phyloP scores from a whole-genome alignment of 2,113 vertebrate genomes.

The Pyxicephalus adspersus region DNA sequence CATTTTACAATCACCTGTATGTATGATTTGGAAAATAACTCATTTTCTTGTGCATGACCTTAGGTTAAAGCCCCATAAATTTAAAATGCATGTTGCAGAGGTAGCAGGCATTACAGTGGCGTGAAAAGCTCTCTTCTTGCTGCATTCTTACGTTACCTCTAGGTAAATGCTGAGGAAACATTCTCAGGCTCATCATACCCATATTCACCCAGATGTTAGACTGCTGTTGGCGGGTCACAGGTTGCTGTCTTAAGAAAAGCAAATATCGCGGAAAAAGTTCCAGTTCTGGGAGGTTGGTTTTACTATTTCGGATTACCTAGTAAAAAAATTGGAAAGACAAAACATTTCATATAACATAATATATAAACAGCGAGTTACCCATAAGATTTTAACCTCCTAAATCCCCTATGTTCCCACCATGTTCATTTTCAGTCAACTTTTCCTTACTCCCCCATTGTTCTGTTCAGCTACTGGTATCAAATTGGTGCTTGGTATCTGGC shows the following conservation, averaged over 20 bases:
- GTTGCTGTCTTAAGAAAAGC: conserved; percentile 95
- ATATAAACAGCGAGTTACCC: too few species aligned
- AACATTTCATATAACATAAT: neutral
- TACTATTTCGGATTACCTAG: conserved; percentile 90
- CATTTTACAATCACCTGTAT: too few species aligned
- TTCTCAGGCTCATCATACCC: conserved; percentile 99
- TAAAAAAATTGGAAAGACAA: neutral
- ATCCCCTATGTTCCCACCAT: too few species aligned
- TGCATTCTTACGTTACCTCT: conserved; percentile 99
- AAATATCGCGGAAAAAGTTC: conserved; percentile 94
- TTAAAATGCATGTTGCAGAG: conserved; percentile 37
- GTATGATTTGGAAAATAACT: neutral
- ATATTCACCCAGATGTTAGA: conserved; percentile 99
- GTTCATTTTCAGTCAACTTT: too few species aligned
- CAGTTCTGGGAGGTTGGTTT: conserved; percentile 80
- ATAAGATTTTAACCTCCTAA: too few species aligned
- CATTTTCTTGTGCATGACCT: conserved; percentile 47
- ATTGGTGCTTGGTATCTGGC: too few species aligned
- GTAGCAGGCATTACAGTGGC: conserved; percentile 58
- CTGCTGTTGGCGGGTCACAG: conserved; percentile 89
- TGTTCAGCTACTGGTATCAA: too few species aligned
- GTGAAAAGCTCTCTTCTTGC: conserved; percentile 81
- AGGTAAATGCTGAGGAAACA: conserved; percentile 92
- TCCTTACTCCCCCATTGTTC: too few species aligned
- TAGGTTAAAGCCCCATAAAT: conserved; percentile 61